phyloP scores from a whole-genome alignment of 53 echinoderm and acorn worm species.

The Antedon mediterranea region DNA sequence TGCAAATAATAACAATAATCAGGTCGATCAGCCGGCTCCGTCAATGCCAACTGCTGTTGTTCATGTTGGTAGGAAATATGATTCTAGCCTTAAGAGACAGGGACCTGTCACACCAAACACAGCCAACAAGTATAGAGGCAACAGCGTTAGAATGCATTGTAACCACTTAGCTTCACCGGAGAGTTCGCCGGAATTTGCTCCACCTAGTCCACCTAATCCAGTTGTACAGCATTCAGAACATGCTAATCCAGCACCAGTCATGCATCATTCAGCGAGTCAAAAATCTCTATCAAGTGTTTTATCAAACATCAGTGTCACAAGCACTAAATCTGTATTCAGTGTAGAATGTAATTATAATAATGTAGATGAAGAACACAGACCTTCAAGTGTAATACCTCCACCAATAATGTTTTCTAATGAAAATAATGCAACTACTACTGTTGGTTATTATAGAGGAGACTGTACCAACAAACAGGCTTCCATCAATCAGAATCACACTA shows the following conservation, averaged over 20 bases:
- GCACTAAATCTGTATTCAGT: constrained; percentile 69
- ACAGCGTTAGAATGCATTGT: neutral
- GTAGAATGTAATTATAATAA: constrained; percentile 23
- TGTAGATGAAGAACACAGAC: neutral
- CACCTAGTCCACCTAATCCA: neutral
- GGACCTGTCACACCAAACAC: neutral
- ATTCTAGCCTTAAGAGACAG: neutral
- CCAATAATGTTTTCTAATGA: neutral
- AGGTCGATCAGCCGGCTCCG: neutral
- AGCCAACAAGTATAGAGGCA: neutral
- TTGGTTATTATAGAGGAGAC: neutral
- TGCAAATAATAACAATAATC: neutral
- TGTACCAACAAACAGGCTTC: neutral
- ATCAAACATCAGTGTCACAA: constrained; percentile 48
- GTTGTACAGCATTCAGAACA: neutral
- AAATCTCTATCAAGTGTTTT: constrained; percentile 72
- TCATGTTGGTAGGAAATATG: neutral
- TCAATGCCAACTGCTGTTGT: neutral
- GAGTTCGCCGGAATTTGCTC: neutral
- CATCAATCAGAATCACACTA: neutral
- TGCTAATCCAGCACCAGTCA: neutral
- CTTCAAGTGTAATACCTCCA: neutral
- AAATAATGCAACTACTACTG: neutral
- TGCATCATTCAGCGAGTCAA: constrained; percentile 39
- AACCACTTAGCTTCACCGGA: neutral